Evolutionary conservation across 2,888 invertebrate species (phyloP).

Genomic region (Stenodera caucasica): DNA sequence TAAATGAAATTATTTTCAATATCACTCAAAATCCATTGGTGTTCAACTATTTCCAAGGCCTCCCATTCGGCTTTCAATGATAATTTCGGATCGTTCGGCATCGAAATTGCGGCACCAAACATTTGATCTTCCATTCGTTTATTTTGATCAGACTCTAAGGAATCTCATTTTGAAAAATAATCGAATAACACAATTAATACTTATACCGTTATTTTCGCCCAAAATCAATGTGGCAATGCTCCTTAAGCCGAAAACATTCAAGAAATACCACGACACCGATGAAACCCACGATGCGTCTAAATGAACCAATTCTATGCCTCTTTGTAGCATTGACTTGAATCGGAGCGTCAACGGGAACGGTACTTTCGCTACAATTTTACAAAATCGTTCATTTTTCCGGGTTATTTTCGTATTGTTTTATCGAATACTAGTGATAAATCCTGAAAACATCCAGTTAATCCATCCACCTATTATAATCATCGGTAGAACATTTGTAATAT

Average conservation of each 20-base stretch:
- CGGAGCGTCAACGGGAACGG: slow-evolving; percentile 97
- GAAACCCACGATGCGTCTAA: slow-evolving; percentile 99
- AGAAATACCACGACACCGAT: slow-evolving; percentile 99
- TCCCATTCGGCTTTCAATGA: slow-evolving; percentile 99
- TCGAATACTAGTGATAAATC: slow-evolving; percentile 96
- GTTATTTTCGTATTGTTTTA: slow-evolving; percentile 8
- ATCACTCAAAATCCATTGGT: slow-evolving; percentile 85
- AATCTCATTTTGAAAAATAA: slow-evolving; percentile 19
- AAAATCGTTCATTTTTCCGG: background rate
- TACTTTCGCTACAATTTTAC: slow-evolving; percentile 82
- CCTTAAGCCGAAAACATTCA: slow-evolving; percentile 97
- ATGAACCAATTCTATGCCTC: slow-evolving; percentile 93
- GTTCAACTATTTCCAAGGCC: slow-evolving; percentile 93
- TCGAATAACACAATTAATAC: slow-evolving; percentile 9
- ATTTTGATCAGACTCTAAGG: slow-evolving; percentile 91
- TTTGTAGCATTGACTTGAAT: slow-evolving; percentile 99
- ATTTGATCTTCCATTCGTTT: slow-evolving; percentile 98
- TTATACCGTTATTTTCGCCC: slow-evolving; percentile 89
- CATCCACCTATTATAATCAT: slow-evolving; percentile 99
- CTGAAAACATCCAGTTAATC: slow-evolving; percentile 99
- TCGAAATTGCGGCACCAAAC: slow-evolving; percentile 95
- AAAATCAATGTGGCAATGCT: slow-evolving; percentile 97
- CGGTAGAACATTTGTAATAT: slow-evolving; percentile 96
- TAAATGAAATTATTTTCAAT: slow-evolving; percentile 64
- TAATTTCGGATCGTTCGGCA: slow-evolving; percentile 96